Conservation (phyloP, 2,888 invertebrate species). For the Antheraea yamamai region DNA sequence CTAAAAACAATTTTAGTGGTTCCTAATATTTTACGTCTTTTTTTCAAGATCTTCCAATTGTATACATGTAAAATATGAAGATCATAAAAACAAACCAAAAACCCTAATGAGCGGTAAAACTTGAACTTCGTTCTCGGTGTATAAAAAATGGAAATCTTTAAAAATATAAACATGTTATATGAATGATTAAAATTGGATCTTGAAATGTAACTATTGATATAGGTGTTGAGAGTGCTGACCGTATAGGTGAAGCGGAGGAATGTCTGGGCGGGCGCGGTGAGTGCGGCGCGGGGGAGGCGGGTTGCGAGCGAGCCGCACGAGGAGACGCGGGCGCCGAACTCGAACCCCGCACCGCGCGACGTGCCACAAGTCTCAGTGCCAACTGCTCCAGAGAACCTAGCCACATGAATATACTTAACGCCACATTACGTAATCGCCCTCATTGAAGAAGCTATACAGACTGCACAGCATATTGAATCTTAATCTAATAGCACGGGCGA, state of each 20-base stretch:
- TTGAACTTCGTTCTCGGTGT: too few species aligned
- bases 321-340: constrained; percentile 79
- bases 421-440: neutral
- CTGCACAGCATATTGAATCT: neutral
- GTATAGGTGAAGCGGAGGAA: constrained; percentile 90
- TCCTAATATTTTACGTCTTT: too few species aligned
- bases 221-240: constrained; percentile 51
- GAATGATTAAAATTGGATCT: too few species aligned
- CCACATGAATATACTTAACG: neutral
- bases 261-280: constrained; percentile 83
- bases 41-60: too few species aligned
- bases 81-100: too few species aligned
- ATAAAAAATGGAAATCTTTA: too few species aligned
- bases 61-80: too few species aligned
- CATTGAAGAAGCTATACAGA: neutral
- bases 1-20: too few species aligned
- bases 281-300: constrained; percentile 85
- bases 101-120: too few species aligned
- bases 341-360: constrained; percentile 57
- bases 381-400: constrained; percentile 75
- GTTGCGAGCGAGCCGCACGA: constrained; percentile 89
- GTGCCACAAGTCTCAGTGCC: constrained; percentile 67
- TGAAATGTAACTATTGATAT: neutral
- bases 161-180: too few species aligned
- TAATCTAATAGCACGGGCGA: neutral